Percentiles rank a stretch among this genome's conserved stretches.
These are phyloP conservation scores for rabbit (Oryctolagus cuniculus) DNA, from an alignment of 2,113 vertebrate species.

Conservation along the genomic window mOryCun1.1 NC_091433.1:5035001-5035500, in stretches of 20 bases:
- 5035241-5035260: not conserved
- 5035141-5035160: not conserved
- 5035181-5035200: not conserved
- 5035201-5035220: not conserved
- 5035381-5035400: not conserved
- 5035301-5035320: not conserved
- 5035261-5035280: too few species aligned
- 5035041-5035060: not conserved
- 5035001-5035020: not conserved
- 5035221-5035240: not conserved
- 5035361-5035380: rapidly evolving
- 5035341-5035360: not conserved
- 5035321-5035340: too few species aligned
- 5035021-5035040: not conserved
- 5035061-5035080: not conserved
- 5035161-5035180: not conserved
- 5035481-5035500: not conserved
- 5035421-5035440: not conserved
- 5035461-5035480: not conserved
- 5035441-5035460: not conserved
- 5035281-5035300: not conserved
- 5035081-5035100: not conserved
- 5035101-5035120: not conserved
- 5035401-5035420: not conserved
- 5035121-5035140: not conserved